phyloP scores from a whole-genome alignment of 1,140 invertebrate genomes.

The Venturia canescens region DNA sequence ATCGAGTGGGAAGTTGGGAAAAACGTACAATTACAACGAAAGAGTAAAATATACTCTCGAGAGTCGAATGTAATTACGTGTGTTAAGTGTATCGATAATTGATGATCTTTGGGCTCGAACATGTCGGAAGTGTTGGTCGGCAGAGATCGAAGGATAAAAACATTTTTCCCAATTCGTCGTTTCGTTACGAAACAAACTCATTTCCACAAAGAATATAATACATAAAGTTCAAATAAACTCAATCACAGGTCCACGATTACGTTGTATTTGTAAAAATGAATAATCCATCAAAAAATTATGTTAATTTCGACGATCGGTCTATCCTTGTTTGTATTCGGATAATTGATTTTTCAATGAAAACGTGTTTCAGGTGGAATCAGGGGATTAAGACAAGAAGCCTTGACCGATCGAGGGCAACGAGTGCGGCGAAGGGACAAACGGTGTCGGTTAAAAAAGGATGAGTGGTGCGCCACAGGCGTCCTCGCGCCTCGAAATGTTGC shows the following conservation, averaged over 20 bases:
- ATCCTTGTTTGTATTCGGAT: too few relatives aligned
- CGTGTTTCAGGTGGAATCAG: constrained; percentile 39
- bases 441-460: not conserved
- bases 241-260: too few relatives aligned
- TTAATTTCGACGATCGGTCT: too few relatives aligned
- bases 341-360: too few relatives aligned
- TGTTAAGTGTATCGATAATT: not conserved
- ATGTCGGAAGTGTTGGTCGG: too few relatives aligned
- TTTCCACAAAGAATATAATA: too few relatives aligned
- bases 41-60: not conserved
- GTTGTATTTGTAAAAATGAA: too few relatives aligned
- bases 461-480: constrained; percentile 54
- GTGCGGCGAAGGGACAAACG: not conserved
- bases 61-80: not conserved
- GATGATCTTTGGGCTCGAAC: not conserved
- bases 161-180: too few relatives aligned
- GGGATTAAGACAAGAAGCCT: not conserved
- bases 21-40: not conserved
- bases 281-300: too few relatives aligned
- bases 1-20: constrained; percentile 2
- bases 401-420: constrained; percentile 51
- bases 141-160: too few relatives aligned
- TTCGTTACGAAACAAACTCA: too few relatives aligned
- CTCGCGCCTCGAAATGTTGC: constrained; percentile 71
- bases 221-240: too few relatives aligned